phyloP scores from a whole-genome alignment of 2,113 vertebrate species.

The Crotalus tigris region DNA sequence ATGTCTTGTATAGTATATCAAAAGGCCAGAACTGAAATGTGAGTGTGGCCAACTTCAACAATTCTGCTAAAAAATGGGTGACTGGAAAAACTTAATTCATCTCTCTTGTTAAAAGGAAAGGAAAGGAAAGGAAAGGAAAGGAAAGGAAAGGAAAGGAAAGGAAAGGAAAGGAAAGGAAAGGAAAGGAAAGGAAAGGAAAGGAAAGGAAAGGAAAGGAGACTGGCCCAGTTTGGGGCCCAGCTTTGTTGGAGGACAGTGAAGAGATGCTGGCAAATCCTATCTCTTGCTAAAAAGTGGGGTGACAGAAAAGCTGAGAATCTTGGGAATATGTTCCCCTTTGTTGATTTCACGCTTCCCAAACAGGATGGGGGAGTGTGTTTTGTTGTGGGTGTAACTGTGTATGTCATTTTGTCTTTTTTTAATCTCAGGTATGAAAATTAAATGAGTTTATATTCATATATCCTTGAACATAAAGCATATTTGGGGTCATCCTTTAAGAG shows the following conservation, averaged over 20 bases:
- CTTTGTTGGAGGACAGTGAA: background rate
- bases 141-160: no score
- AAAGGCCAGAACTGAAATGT: no score
- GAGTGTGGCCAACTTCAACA: no score
- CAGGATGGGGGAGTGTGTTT: no score
- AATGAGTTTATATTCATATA: background rate
- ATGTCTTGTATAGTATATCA: no score
- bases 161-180: no score
- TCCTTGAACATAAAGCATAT: background rate
- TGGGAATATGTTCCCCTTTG: background rate
- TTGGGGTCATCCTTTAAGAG: background rate
- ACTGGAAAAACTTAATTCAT: background rate
- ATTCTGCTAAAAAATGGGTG: background rate
- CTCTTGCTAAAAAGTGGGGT: background rate
- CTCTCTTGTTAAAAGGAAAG: background rate
- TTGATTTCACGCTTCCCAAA: background rate
- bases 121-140: no score
- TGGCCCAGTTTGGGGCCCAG: background rate
- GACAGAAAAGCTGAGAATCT: background rate
- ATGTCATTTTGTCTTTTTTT: background rate
- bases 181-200: no score
- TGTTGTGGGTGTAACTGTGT: background rate
- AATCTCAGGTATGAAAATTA: background rate
- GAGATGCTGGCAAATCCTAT: background rate
- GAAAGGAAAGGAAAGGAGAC: background rate